These are phyloP conservation scores for Cossypha caffra DNA, from an alignment of 2,797 vertebrate species.

Conservation along the genomic window DNA sequence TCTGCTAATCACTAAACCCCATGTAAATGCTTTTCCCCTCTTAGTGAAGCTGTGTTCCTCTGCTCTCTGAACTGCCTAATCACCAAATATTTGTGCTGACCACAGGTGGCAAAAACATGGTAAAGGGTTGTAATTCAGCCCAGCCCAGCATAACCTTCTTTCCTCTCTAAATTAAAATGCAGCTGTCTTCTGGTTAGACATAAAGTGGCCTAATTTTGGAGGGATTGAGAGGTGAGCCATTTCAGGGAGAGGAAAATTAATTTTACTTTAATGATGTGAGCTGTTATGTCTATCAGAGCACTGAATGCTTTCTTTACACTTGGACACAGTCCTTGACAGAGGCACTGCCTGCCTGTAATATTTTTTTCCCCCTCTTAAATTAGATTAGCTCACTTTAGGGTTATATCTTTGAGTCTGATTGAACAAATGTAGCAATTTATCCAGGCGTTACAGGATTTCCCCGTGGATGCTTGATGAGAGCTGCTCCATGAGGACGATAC, in stretches of 20 bases:
- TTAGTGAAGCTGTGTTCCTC: neutral
- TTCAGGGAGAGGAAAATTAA: neutral
- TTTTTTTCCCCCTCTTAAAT: neutral
- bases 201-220: neutral
- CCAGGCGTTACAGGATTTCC: conserved; percentile 66
- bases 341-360: neutral
- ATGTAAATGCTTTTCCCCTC: neutral
- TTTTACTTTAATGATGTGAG: conserved; percentile 41
- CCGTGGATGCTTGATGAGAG: conserved; percentile 31
- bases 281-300: neutral
- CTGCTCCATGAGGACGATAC: conserved; percentile 11
- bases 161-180: neutral
- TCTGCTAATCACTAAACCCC: neutral
- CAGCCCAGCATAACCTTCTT: neutral
- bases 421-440: conserved; percentile 66
- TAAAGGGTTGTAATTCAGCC: neutral
- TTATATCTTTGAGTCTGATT: conserved; percentile 52
- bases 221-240: neutral
- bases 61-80: neutral
- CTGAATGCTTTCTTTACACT: conserved; percentile 34
- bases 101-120: neutral
- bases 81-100: conserved; percentile 1
- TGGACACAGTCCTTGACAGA: neutral
- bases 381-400: conserved; percentile 40
- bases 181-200: neutral